A percentile compares a stretch with the other conserved stretches of the same genome.
Evolutionary conservation across 92 coral and sea anemone species (phyloP).

Genomic region (Chrysogorgia sp.): DNA sequence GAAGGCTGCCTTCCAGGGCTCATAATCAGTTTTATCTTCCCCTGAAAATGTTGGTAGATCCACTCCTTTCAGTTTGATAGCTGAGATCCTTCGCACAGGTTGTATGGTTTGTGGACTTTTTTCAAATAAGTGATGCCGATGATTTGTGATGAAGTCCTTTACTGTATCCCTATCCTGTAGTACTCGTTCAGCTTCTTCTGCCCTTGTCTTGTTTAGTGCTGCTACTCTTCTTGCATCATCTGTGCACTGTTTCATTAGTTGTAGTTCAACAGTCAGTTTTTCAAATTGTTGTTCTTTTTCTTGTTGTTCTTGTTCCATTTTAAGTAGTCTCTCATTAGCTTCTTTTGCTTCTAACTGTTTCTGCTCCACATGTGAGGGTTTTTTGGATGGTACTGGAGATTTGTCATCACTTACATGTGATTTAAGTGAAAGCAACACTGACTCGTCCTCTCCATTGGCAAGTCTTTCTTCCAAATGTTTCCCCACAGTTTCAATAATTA

Average conservation of each 20-base stretch:
- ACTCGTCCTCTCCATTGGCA: constrained; percentile 39
- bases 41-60: constrained; percentile 53
- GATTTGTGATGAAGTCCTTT: no score
- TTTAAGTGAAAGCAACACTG: constrained; percentile 40
- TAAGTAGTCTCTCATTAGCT: constrained; percentile 39
- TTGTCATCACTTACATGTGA: constrained; percentile 33
- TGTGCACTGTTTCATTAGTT: no score
- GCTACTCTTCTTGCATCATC: constrained; percentile 50
- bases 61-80: constrained; percentile 51
- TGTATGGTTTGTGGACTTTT: background rate
- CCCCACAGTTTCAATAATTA: constrained; percentile 12
- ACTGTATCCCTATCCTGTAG: no score
- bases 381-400: background rate
- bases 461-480: constrained; percentile 41
- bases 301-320: constrained; percentile 50
- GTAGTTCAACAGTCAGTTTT: constrained; percentile 49
- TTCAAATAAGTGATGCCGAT: no score
- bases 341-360: constrained; percentile 44
- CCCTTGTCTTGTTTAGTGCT: constrained; percentile 41
- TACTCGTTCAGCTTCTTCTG: constrained; percentile 36
- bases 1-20: constrained; percentile 57
- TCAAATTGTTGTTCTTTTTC: constrained; percentile 44
- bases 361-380: constrained; percentile 9
- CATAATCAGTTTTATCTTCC: constrained; percentile 49
- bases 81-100: constrained; percentile 1